phyloP scores from a whole-genome alignment of 2,113 vertebrate genomes.

The Scomber colias region DNA sequence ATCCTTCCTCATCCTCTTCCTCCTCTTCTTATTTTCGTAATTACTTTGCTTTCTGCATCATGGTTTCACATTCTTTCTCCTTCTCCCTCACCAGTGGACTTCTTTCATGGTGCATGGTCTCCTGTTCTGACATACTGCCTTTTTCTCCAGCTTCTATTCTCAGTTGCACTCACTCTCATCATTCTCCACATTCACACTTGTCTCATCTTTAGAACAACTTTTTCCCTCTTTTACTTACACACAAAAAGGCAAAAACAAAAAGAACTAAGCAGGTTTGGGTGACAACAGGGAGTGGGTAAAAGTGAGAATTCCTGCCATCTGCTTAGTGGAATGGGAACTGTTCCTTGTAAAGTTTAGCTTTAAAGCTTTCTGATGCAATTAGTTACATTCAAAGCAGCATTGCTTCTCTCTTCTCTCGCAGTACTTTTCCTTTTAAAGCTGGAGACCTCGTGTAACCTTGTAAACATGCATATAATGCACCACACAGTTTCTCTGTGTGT shows the following conservation, averaged over 20 bases:
- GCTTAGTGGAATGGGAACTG: slow-evolving; percentile 24
- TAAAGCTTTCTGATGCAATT: slow-evolving; percentile 8
- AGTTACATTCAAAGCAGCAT: slow-evolving; percentile 24
- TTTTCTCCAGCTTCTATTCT: slow-evolving; percentile 23
- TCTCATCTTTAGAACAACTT: slow-evolving; percentile 36
- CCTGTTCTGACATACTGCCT: not conserved
- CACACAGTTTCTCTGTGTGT: slow-evolving; percentile 50
- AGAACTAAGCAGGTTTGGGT: slow-evolving; percentile 17
- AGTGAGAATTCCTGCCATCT: slow-evolving; percentile 69
- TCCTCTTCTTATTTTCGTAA: slow-evolving; percentile 55
- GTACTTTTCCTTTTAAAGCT: slow-evolving; percentile 67
- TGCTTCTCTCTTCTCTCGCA: slow-evolving; percentile 17
- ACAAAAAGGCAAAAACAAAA: slow-evolving; percentile 50
- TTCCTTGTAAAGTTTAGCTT: slow-evolving; percentile 32
- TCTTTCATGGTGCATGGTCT: not conserved
- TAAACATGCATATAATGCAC: slow-evolving; percentile 61
- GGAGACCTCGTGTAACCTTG: slow-evolving; percentile 45
- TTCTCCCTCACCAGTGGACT: not conserved
- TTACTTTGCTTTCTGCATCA: slow-evolving; percentile 26
- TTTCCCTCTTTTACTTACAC: not conserved
- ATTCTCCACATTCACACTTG: slow-evolving; percentile 22
- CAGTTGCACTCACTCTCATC: slow-evolving; percentile 15
- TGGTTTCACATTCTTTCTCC: not conserved
- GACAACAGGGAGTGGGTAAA: slow-evolving; percentile 59
- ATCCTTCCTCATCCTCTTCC: slow-evolving; percentile 64